Evolutionary conservation across 2,888 invertebrate species (phyloP).

Genomic region (Chelonus formosanus): DNA sequence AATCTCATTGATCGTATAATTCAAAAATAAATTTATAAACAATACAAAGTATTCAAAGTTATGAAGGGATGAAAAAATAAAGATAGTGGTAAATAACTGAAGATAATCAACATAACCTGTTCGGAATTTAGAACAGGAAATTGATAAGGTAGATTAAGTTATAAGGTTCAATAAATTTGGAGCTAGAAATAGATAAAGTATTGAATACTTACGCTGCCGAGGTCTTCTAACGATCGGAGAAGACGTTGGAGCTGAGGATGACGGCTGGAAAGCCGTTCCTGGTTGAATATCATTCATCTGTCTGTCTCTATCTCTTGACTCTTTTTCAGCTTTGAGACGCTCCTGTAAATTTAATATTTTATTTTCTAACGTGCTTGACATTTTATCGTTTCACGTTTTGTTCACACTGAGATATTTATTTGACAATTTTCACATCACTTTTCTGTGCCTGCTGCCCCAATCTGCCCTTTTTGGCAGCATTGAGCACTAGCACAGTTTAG

Average conservation of each 20-base stretch:
- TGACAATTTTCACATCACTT: slow-evolving; percentile 61
- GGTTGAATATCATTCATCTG: slow-evolving; percentile 65
- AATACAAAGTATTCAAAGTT: too few species aligned
- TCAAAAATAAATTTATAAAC: too few species aligned
- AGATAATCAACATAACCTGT: slow-evolving; percentile 33
- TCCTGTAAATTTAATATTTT: slow-evolving; percentile 86
- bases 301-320: slow-evolving; percentile 70
- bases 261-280: slow-evolving; percentile 52
- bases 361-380: slow-evolving; percentile 80
- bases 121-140: background rate
- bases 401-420: slow-evolving; percentile 45
- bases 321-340: slow-evolving; percentile 78
- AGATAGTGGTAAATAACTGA: slow-evolving; percentile 15
- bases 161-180: too few species aligned
- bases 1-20: background rate
- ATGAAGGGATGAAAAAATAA: too few species aligned
- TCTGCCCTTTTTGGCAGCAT: slow-evolving; percentile 44
- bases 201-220: slow-evolving; percentile 70
- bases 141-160: too few species aligned
- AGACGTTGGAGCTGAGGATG: slow-evolving; percentile 60
- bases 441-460: slow-evolving; percentile 49
- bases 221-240: slow-evolving; percentile 67
- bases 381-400: slow-evolving; percentile 48
- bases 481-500: background rate
- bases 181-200: background rate